Evolutionary conservation across 2,797 vertebrate genomes (phyloP).

Genomic region (Knipowitschia caucasica): DNA sequence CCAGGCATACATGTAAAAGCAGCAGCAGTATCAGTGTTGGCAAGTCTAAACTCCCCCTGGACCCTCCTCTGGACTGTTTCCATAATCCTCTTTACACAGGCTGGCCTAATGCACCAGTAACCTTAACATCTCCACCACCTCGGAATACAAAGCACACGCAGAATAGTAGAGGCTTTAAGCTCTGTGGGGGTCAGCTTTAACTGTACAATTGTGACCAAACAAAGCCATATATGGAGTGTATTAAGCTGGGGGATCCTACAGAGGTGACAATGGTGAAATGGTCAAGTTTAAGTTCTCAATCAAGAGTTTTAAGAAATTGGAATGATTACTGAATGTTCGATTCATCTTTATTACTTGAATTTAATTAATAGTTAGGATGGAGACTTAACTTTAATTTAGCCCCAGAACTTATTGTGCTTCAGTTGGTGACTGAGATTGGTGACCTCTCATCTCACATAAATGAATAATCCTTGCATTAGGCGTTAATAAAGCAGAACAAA

Average conservation of each 20-base stretch:
- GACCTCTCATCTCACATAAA: too few species aligned
- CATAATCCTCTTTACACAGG: constrained; percentile 68
- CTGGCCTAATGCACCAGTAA: constrained; percentile 52
- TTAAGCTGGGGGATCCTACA: constrained; percentile 5
- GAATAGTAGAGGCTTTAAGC: constrained; percentile 5
- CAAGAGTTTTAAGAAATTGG: too few species aligned
- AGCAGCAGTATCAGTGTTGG: constrained; percentile 55
- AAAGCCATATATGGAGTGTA: not conserved
- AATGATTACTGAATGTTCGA: too few species aligned
- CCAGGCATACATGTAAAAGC: too few species aligned
- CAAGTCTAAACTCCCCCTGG: constrained; percentile 33
- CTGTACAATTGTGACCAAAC: not conserved
- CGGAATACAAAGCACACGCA: constrained; percentile 19
- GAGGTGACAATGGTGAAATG: not conserved
- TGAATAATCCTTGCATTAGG: too few species aligned
- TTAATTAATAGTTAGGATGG: too few species aligned
- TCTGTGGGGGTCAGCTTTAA: not conserved
- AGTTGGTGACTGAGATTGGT: too few species aligned
- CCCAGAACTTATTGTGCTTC: too few species aligned
- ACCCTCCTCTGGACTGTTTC: constrained; percentile 55
- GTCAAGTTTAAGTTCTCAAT: too few species aligned
- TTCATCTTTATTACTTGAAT: too few species aligned
- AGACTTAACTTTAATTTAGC: too few species aligned
- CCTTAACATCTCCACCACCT: constrained; percentile 28
- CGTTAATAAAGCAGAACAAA: too few species aligned